Percentiles rank a stretch among this genome's conserved stretches.
These are phyloP conservation scores for Tupiocoris notatus DNA, from an alignment of 2,888 invertebrate species.

Conservation along the genomic window DNA sequence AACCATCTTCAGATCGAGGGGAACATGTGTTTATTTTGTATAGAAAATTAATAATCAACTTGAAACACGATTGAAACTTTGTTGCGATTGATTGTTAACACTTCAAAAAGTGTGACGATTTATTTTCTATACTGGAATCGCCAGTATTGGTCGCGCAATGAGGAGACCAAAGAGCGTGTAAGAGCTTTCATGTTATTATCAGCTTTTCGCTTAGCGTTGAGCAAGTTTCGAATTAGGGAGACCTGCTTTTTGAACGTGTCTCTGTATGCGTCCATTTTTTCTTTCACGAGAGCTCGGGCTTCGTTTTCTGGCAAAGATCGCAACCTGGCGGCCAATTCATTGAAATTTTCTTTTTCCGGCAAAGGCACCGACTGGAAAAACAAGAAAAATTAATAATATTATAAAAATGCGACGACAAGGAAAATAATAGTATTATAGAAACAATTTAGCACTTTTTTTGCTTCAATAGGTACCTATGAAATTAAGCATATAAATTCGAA, in stretches of 20 bases:
- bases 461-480: no score
- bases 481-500: no score
- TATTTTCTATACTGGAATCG: neutral
- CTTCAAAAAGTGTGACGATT: no score
- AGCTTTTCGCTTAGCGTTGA: neutral
- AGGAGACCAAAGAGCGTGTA: constrained; percentile 7
- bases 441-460: no score
- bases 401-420: no score
- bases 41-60: no score
- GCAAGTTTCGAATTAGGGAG: neutral
- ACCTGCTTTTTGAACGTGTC: constrained; percentile 22
- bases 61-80: no score
- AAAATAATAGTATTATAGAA: no score
- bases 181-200: constrained; percentile 14
- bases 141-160: neutral
- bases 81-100: no score
- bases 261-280: constrained; percentile 26
- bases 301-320: neutral
- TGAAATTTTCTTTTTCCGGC: neutral
- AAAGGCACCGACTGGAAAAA: neutral
- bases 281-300: constrained; percentile 17
- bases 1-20: no score
- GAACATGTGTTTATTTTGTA: no score
- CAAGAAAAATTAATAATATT: no score
- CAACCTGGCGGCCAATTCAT: neutral